Evolutionary conservation across 2,113 vertebrate species (phyloP).

Genomic region (cattle (Bos taurus)): ARS-UCD2.0 NC_037352.1:6716001-6716500

Average conservation of each 20-base stretch:
- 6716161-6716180: background rate
- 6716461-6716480: accelerated
- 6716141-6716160: background rate
- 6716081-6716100: background rate
- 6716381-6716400: background rate
- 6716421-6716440: background rate
- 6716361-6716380: background rate
- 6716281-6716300: background rate
- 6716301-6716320: background rate
- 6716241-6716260: background rate
- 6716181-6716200: background rate
- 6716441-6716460: background rate
- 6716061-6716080: background rate
- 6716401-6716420: background rate
- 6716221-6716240: background rate
- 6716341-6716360: background rate
- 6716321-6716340: background rate
- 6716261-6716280: background rate
- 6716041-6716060: background rate
- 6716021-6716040: background rate
- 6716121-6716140: background rate
- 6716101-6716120: background rate
- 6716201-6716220: background rate
- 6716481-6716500: too few species aligned
- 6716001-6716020: background rate